phyloP scores from a whole-genome alignment of 2,888 invertebrate genomes.

The Tricholauxania praeusta region DNA sequence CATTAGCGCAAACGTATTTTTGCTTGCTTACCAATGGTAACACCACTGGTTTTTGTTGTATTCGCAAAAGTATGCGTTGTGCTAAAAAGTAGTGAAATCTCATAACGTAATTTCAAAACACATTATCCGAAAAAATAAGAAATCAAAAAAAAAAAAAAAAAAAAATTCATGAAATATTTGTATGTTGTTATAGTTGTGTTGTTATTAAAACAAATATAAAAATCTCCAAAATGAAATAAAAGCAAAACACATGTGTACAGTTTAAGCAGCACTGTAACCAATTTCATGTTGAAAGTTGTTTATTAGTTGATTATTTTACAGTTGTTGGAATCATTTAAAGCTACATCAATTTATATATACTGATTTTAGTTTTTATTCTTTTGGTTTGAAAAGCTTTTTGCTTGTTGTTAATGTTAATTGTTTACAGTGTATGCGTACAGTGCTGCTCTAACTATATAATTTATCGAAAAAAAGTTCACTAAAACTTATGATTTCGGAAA shows the following conservation, averaged over 20 bases:
- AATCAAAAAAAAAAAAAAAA: slow-evolving; percentile 41
- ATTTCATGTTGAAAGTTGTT: background rate
- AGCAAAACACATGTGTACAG: slow-evolving; percentile 31
- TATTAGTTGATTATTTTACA: slow-evolving; percentile 9
- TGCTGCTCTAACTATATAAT: slow-evolving; percentile 17
- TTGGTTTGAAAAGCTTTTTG: background rate
- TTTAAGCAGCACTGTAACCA: slow-evolving; percentile 4
- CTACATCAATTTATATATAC: too few relatives aligned
- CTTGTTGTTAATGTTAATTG: slow-evolving; percentile 21
- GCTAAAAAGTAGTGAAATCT: slow-evolving; percentile 64
- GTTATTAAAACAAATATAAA: slow-evolving; percentile 12
- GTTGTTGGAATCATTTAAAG: background rate
- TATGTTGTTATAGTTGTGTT: slow-evolving; percentile 30
- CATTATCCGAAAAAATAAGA: slow-evolving; percentile 37
- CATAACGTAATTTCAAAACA: slow-evolving; percentile 62
- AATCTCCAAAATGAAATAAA: slow-evolving; percentile 18
- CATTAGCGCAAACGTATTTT: slow-evolving; percentile 38
- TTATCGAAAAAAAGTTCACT: too few relatives aligned
- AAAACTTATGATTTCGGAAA: too few relatives aligned
- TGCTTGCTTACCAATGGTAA: background rate
- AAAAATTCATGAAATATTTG: slow-evolving; percentile 27
- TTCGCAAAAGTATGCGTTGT: slow-evolving; percentile 46
- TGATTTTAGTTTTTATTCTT: background rate
- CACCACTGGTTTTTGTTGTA: slow-evolving; percentile 7
- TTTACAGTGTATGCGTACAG: slow-evolving; percentile 13